Evolutionary conservation across 1,140 invertebrate genomes (phyloP).

Genomic region (Maniola jurtina): DNA sequence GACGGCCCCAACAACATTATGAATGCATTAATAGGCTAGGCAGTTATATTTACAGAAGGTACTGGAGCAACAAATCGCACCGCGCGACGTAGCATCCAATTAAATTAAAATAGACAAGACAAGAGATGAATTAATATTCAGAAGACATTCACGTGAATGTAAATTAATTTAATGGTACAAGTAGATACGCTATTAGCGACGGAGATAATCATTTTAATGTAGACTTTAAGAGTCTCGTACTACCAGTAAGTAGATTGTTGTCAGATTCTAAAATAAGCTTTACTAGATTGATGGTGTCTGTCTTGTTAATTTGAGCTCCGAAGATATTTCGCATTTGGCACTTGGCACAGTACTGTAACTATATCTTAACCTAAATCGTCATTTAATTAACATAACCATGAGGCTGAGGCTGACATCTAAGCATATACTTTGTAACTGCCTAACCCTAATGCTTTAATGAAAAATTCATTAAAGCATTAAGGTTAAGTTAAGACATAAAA

Average conservation of each 20-base stretch:
- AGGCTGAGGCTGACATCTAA: neutral
- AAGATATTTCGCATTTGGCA: neutral
- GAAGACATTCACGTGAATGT: neutral
- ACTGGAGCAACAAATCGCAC: neutral
- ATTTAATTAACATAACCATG: neutral
- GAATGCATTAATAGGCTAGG: neutral
- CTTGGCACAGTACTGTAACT: neutral
- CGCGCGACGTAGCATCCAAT: neutral
- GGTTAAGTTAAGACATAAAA: too few species aligned
- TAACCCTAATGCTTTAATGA: constrained; percentile 1
- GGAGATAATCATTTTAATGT: constrained; percentile 6
- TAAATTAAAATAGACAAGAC: neutral
- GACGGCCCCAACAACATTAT: too few species aligned
- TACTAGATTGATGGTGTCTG: neutral
- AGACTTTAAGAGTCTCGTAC: neutral
- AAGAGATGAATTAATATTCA: constrained; percentile 8
- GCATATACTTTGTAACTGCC: neutral
- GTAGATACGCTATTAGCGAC: constrained; percentile 1
- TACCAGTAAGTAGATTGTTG: neutral
- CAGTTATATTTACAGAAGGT: neutral
- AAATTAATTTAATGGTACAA: constrained; percentile 5
- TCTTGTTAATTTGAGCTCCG: neutral
- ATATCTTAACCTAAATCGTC: constrained; percentile 3
- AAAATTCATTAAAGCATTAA: neutral
- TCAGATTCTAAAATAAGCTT: neutral